These are phyloP conservation scores for Campylomormyrus tamandua DNA, from an alignment of 2,113 vertebrate genomes.

Conservation along the genomic window DNA sequence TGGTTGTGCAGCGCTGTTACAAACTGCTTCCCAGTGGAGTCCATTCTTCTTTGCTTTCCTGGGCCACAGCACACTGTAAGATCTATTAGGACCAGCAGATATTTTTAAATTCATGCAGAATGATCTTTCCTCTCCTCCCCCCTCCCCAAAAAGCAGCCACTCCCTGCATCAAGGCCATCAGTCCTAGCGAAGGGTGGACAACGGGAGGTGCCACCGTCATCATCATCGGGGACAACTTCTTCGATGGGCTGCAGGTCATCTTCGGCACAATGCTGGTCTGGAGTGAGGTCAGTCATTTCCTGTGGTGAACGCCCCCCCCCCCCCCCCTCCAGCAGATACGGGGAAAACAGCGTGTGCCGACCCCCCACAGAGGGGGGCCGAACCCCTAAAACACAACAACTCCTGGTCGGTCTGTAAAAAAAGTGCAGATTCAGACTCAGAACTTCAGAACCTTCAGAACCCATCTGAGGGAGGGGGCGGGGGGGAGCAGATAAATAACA, in stretches of 20 bases:
- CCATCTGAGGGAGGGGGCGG: background rate
- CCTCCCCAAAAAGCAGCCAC: slow-evolving; percentile 69
- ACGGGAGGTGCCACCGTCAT: slow-evolving; percentile 94
- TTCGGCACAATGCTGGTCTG: slow-evolving; percentile 98
- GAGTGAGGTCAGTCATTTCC: slow-evolving; percentile 80
- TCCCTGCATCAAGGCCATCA: slow-evolving; percentile 98
- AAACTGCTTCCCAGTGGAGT: background rate
- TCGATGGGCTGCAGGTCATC: slow-evolving; percentile 96
- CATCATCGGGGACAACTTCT: slow-evolving; percentile 98
- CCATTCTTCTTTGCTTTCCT: background rate
- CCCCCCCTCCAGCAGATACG: background rate
- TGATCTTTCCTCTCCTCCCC: background rate
- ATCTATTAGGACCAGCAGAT: background rate
- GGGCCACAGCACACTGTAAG: background rate
- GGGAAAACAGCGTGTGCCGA: background rate
- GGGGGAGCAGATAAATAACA: background rate
- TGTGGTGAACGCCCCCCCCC: background rate
- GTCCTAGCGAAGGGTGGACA: slow-evolving; percentile 97
- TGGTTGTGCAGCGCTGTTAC: background rate
- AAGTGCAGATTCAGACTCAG: background rate
- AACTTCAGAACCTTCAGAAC: background rate
- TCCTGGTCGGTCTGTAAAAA: background rate
- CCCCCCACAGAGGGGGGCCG: background rate
- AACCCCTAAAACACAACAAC: background rate
- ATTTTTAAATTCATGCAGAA: background rate